These are phyloP conservation scores for Semnornis frantzii DNA, from an alignment of 2,113 vertebrate species.

Conservation along the genomic window DNA sequence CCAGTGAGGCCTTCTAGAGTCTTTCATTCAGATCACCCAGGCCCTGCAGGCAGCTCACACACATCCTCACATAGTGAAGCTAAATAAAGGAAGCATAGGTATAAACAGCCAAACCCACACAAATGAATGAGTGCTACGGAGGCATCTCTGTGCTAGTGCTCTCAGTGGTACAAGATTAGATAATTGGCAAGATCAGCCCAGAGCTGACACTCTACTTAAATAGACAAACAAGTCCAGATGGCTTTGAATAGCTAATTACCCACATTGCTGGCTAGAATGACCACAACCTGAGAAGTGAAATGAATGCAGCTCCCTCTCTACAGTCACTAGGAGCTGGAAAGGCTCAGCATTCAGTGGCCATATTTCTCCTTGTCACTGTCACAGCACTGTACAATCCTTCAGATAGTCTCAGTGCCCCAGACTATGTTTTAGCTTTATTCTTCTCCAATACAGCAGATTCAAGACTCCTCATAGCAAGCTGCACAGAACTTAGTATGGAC, in stretches of 20 bases:
- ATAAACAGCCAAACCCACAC: not conserved
- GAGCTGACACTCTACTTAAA: not conserved
- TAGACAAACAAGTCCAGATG: not conserved
- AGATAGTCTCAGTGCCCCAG: not conserved
- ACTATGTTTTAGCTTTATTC: not conserved
- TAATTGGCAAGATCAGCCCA: not conserved
- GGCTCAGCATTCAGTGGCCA: not conserved
- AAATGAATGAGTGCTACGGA: not conserved
- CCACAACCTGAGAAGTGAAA: not conserved
- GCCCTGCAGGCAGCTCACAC: not conserved
- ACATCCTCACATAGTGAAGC: not conserved
- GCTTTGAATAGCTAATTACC: conserved; percentile 34
- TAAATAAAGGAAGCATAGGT: not conserved
- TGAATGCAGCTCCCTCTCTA: not conserved
- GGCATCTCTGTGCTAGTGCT: not conserved
- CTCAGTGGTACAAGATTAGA: not conserved
- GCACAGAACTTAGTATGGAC: fast-evolving
- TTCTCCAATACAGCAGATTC: not conserved
- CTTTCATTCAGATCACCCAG: not conserved
- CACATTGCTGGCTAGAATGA: not conserved
- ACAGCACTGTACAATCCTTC: not conserved
- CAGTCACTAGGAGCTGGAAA: not conserved
- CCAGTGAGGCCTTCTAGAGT: not conserved
- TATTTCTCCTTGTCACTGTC: not conserved
- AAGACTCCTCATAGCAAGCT: not conserved